Percentiles rank a stretch among this genome's conserved stretches.
These are phyloP conservation scores for Brachyhypopomus occidentalis DNA, from an alignment of 2,113 vertebrate genomes.

Conservation along the genomic window DNA sequence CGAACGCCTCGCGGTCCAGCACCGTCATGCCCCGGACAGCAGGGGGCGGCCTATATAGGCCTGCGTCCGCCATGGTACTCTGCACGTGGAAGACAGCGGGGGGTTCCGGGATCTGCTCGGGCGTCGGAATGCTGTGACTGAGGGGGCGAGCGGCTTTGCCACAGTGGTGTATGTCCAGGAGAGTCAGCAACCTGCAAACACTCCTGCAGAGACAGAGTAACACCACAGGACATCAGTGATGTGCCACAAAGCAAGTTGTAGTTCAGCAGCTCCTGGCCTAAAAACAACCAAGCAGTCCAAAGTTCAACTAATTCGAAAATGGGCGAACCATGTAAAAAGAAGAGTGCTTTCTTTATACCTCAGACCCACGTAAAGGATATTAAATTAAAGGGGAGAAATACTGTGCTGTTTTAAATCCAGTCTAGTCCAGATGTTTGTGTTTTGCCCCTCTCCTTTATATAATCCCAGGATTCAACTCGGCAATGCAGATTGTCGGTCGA, in stretches of 20 bases:
- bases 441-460: too few species aligned
- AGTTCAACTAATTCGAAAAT: too few species aligned
- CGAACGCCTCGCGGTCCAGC: constrained; percentile 86
- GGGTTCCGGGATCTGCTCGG: background rate
- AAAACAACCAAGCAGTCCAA: too few species aligned
- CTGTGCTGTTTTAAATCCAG: too few species aligned
- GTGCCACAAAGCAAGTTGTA: background rate
- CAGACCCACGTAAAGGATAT: too few species aligned
- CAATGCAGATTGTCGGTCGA: too few species aligned
- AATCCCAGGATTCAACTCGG: too few species aligned
- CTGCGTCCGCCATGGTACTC: constrained; percentile 67
- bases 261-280: too few species aligned
- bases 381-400: too few species aligned
- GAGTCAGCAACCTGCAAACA: constrained; percentile 45
- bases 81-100: background rate
- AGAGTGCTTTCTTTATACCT: too few species aligned
- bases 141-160: background rate
- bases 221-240: background rate
- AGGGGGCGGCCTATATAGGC: constrained; percentile 75
- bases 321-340: too few species aligned
- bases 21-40: constrained; percentile 88
- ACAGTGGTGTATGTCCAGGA: constrained; percentile 26
- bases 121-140: background rate
- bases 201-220: constrained; percentile 47
- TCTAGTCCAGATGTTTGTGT: too few species aligned